Evolutionary conservation across 2,797 vertebrate species (phyloP).

Genomic region (Dallia pectoralis): DNA sequence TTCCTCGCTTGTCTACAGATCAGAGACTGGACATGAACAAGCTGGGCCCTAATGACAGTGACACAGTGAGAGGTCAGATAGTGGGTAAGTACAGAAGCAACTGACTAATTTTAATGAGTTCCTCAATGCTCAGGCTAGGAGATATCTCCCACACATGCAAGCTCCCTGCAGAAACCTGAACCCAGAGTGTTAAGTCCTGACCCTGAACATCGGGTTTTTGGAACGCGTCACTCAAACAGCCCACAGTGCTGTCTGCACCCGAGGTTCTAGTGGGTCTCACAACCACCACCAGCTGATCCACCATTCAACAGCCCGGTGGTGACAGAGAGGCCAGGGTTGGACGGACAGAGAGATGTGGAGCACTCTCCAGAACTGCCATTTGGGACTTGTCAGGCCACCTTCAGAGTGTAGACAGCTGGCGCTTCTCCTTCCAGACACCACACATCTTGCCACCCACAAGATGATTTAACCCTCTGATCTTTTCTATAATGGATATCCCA

Average conservation of each 20-base stretch:
- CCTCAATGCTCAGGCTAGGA: neutral
- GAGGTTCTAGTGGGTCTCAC: neutral
- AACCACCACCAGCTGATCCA: neutral
- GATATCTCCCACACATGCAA: neutral
- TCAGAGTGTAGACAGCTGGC: neutral
- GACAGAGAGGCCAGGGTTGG: neutral
- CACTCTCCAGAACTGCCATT: neutral
- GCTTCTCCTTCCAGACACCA: neutral
- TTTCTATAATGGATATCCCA: neutral
- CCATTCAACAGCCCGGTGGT: neutral
- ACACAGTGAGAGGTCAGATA: conserved; percentile 96
- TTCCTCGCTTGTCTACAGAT: conserved; percentile 71
- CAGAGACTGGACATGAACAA: conserved; percentile 99
- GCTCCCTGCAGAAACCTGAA: neutral
- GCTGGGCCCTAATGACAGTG: conserved; percentile 95
- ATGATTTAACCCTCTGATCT: neutral
- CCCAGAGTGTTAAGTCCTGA: neutral
- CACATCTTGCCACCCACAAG: neutral
- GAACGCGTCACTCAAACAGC: neutral
- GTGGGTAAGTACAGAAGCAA: conserved; percentile 82
- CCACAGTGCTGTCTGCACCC: neutral
- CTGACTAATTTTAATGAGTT: neutral
- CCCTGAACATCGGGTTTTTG: neutral
- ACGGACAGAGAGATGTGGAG: neutral
- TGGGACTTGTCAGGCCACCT: neutral